Evolutionary conservation across 2,888 invertebrate genomes (phyloP), one percentile per base, ranked within the genome.

Genomic region (Philereme transversata): DNA sequence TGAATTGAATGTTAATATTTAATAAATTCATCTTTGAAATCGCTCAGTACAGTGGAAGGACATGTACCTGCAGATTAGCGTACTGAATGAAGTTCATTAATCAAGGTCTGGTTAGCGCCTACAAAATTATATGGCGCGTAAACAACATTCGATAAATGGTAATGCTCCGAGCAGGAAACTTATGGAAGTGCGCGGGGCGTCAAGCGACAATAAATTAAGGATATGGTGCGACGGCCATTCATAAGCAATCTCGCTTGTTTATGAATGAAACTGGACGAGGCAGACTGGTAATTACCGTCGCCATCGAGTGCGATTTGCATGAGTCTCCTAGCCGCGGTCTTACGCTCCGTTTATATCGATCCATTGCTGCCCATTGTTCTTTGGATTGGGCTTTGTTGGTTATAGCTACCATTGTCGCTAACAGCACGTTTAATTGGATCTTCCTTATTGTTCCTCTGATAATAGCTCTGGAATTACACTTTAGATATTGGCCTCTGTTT

Each of bases 291-390:
- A 90, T 88, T 89, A 87, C 82, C 78, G 83, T 78, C 86, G 83
- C 84, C 81, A 82, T 82, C 81, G 82, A 82, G 73, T 81, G 79
- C 84, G 79, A 88, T 89, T 90, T 88, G 83, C 89, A 90, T 88
- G 79, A 67, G 66, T 70, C 62, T 55, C 56, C 74, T 73, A 73
- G 69, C 70, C 70, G 57, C 71, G 67, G 67, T 68, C 70, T 73
- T 73, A 73, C 73, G 70, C 65, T 22, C 65, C 52, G 57, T 49
- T 62, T 66, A 62, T 81, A 85, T 84, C 80, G 82, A 84, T 81
- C 82, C 83, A 79, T 81, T 79, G 78, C 80, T 81, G 75, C 64
- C 84, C 75, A 87, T 89, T 88, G 88, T 87, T 82, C 76, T 64
- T 70, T 72, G 76, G 77, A 82, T 84, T 81, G 81, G 82, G 78